These are phyloP conservation scores for Nyctibius grandis DNA, from an alignment of 2,797 vertebrate genomes.

Conservation along the genomic window DNA sequence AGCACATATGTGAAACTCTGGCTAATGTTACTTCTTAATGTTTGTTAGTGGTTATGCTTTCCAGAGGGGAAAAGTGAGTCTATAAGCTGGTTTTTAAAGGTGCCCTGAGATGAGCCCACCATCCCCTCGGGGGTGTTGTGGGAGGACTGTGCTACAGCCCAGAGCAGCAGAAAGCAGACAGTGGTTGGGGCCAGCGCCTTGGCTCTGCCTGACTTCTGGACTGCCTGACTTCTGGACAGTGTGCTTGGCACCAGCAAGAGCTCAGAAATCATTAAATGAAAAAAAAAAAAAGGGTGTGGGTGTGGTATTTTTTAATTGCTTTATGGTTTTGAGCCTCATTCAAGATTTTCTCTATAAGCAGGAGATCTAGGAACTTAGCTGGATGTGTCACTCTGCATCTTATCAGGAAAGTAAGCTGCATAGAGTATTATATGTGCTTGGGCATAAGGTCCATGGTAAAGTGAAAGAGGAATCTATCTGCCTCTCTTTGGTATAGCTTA, in stretches of 20 bases:
- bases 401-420: neutral
- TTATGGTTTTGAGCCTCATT: neutral
- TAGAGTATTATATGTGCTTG: neutral
- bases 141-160: neutral
- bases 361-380: neutral
- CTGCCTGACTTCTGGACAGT: neutral
- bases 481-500: neutral
- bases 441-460: neutral
- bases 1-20: neutral
- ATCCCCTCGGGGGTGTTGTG: neutral
- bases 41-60: neutral
- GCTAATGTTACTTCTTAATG: neutral
- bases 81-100: neutral
- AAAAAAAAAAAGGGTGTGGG: accelerated
- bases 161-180: neutral
- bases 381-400: neutral
- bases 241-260: neutral
- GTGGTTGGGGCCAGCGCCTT: neutral
- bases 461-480: neutral
- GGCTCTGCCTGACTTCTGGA: too few species aligned
- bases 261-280: neutral
- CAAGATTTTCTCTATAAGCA: neutral
- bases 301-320: neutral
- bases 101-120: neutral
- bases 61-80: neutral